Percentiles rank a stretch among this genome's conserved stretches.
Evolutionary conservation across 2,113 vertebrate species (phyloP).

Genomic region (Ammodytes dubius): DNA sequence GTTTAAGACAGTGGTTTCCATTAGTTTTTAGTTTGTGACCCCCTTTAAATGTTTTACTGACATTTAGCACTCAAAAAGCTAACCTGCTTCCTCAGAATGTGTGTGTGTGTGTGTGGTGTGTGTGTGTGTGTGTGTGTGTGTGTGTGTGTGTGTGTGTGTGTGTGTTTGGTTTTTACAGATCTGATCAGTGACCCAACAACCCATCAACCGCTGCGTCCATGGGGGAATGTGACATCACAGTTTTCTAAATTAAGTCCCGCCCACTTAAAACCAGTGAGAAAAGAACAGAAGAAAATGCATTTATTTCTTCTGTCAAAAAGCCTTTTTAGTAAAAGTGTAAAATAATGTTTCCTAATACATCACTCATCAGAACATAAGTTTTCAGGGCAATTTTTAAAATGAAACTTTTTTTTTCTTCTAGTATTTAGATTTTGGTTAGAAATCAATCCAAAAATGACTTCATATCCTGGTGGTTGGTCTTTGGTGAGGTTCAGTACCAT

Average conservation of each 20-base stretch:
- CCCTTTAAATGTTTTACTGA: background rate
- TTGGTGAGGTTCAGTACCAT: background rate
- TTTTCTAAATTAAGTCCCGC: background rate
- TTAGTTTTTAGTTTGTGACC: background rate
- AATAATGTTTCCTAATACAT: background rate
- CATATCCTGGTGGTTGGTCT: background rate
- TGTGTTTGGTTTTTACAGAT: background rate
- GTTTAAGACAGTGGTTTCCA: background rate
- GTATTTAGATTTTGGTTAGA: background rate
- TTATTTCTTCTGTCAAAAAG: background rate
- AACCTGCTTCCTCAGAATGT: background rate
- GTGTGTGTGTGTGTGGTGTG: background rate
- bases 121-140: background rate
- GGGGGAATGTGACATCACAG: background rate
- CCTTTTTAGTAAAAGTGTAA: no score
- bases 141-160: background rate
- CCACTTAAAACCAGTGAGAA: background rate
- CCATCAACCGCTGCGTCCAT: background rate
- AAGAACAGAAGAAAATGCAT: background rate
- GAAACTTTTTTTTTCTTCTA: background rate
- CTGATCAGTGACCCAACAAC: background rate
- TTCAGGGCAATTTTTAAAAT: background rate
- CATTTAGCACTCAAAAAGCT: background rate
- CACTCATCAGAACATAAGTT: background rate
- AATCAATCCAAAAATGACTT: background rate